These are phyloP conservation scores for Melinaea menophilus DNA, from an alignment of 2,888 invertebrate species.

Conservation along the genomic window DNA sequence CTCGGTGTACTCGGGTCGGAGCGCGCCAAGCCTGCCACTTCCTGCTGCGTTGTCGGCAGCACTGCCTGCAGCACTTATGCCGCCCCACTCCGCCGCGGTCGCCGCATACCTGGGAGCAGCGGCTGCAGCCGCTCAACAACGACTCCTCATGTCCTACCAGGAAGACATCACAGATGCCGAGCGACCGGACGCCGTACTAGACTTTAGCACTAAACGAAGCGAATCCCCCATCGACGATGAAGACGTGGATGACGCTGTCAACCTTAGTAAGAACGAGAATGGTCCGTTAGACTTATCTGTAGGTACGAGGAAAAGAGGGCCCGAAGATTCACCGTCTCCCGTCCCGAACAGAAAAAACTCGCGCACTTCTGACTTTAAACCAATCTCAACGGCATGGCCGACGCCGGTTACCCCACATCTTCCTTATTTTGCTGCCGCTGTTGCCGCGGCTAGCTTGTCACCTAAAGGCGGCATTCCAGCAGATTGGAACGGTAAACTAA, in stretches of 20 bases:
- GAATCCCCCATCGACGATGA: slow-evolving; percentile 72
- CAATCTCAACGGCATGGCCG: slow-evolving; percentile 86
- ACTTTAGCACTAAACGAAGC: slow-evolving; percentile 87
- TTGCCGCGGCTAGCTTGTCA: slow-evolving; percentile 86
- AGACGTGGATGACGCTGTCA: slow-evolving; percentile 80
- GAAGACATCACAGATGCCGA: slow-evolving; percentile 82
- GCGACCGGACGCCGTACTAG: slow-evolving; percentile 82
- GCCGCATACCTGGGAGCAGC: slow-evolving; percentile 88
- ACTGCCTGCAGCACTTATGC: slow-evolving; percentile 82
- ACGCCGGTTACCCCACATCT: slow-evolving; percentile 87
- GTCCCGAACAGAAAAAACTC: slow-evolving; percentile 82
- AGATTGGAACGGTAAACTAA: slow-evolving; percentile 89
- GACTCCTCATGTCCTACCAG: slow-evolving; percentile 86
- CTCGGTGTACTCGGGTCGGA: slow-evolving; percentile 84
- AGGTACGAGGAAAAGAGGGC: slow-evolving; percentile 84
- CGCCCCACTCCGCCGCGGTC: slow-evolving; percentile 89
- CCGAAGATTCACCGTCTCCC: slow-evolving; percentile 80
- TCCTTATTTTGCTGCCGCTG: slow-evolving; percentile 89
- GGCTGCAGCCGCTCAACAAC: slow-evolving; percentile 85
- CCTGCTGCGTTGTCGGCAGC: slow-evolving; percentile 81
- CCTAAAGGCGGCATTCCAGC: slow-evolving; percentile 81
- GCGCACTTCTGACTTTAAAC: slow-evolving; percentile 82
- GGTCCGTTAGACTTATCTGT: slow-evolving; percentile 90
- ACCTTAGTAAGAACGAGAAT: slow-evolving; percentile 83
- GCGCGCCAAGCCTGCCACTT: slow-evolving; percentile 69